Evolutionary conservation across 2,888 invertebrate genomes (phyloP).

Genomic region (Uloborus plumipes): DNA sequence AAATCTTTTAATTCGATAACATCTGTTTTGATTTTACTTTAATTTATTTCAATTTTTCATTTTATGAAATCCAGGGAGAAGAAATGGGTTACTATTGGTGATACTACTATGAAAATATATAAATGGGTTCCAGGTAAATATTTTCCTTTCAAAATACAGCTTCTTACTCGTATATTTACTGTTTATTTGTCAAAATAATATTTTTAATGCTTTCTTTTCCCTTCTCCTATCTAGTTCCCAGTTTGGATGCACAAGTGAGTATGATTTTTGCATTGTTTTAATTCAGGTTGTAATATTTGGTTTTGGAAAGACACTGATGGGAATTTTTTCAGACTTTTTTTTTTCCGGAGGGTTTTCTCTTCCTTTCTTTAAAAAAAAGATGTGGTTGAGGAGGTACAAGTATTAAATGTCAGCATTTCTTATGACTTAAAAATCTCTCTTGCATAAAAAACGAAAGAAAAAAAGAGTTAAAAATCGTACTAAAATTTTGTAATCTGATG

Average conservation of each 20-base stretch:
- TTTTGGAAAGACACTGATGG: too few relatives aligned
- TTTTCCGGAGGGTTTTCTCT: too few relatives aligned
- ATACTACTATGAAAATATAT: slow-evolving; percentile 98
- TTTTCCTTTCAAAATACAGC: neutral
- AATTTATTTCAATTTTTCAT: neutral
- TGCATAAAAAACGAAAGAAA: too few relatives aligned
- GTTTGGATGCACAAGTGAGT: slow-evolving; percentile 46
- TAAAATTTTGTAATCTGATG: too few relatives aligned
- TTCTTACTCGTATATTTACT: too few relatives aligned
- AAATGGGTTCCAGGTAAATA: slow-evolving; percentile 91
- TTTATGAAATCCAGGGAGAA: slow-evolving; percentile 83
- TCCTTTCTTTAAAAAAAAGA: too few relatives aligned
- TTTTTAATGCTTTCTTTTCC: slow-evolving; percentile 4
- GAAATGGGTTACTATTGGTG: slow-evolving; percentile 98
- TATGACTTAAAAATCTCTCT: too few relatives aligned
- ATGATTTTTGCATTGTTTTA: neutral
- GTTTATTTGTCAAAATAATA: neutral
- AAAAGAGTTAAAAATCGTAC: too few relatives aligned
- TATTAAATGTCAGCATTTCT: too few relatives aligned
- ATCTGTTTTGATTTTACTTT: neutral
- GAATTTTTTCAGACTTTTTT: too few relatives aligned
- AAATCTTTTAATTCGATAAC: too few relatives aligned
- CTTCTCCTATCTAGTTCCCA: slow-evolving; percentile 41
- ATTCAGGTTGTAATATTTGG: neutral
- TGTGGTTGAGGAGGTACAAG: too few relatives aligned